phyloP scores from a whole-genome alignment of 2,113 vertebrate genomes.

The Chamaea fasciata region DNA sequence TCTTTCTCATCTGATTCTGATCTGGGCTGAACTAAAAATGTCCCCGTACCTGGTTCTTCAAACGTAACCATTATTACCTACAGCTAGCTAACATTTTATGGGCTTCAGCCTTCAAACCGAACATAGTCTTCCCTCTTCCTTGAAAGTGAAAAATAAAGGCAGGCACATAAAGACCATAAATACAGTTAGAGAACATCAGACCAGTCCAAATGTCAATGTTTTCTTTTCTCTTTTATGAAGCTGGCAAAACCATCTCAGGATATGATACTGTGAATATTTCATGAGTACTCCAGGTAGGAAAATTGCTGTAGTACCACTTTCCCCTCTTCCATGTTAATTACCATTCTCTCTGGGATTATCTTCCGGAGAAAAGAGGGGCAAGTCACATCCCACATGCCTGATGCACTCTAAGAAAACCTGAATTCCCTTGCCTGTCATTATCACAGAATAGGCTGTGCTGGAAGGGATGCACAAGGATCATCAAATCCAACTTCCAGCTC shows the following conservation, averaged over 20 bases:
- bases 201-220: neutral
- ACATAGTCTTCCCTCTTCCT: neutral
- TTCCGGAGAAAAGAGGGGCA: neutral
- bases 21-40: neutral
- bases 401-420: neutral
- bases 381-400: neutral
- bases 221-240: neutral
- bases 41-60: neutral
- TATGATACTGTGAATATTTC: neutral
- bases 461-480: neutral
- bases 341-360: neutral
- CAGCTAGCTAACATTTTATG: neutral
- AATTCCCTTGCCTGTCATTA: neutral
- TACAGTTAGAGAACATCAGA: neutral
- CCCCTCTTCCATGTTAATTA: neutral
- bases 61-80: neutral
- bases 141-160: neutral
- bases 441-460: neutral
- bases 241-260: neutral
- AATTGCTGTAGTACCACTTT: neutral
- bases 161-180: neutral
- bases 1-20: neutral
- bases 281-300: neutral
- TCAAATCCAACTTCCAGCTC: rapidly evolving
- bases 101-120: neutral